These are phyloP conservation scores for Plumapathes pennacea DNA, from an alignment of 92 coral and sea anemone species.

Conservation along the genomic window DNA sequence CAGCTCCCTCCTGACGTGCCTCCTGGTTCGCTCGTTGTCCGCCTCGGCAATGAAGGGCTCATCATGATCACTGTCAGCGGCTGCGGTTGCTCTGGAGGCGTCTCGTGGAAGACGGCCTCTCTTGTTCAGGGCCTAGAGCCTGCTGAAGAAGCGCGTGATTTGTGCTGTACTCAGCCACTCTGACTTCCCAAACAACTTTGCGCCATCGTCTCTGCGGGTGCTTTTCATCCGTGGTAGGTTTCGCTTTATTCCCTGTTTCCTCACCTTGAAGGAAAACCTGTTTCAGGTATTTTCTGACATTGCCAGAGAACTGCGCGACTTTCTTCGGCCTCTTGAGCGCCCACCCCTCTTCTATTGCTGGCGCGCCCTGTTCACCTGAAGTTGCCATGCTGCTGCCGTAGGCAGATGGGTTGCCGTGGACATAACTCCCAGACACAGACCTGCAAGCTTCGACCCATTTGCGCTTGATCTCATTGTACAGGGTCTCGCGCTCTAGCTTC, in stretches of 20 bases:
- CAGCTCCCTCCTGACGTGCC: no score
- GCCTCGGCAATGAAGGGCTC: no score
- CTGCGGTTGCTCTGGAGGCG: no score
- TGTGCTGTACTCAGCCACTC: conserved; percentile 9
- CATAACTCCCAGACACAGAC: background rate
- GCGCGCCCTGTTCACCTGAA: conserved; percentile 1
- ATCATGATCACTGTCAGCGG: no score
- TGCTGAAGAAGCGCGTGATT: conserved; percentile 1
- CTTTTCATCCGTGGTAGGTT: conserved; percentile 15
- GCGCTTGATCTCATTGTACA: no score
- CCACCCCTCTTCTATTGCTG: conserved; percentile 23
- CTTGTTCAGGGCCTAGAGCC: background rate
- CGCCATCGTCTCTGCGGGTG: conserved; percentile 1
- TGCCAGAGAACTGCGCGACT: conserved; percentile 18
- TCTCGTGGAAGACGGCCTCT: conserved; percentile 3
- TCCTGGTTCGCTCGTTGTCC: no score
- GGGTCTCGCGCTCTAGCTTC: conserved; percentile 3
- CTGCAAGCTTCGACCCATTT: no score
- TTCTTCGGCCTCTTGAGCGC: conserved; percentile 26
- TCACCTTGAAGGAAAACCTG: conserved; percentile 29
- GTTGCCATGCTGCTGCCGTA: background rate
- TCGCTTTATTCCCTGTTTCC: conserved; percentile 43
- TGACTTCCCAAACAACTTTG: conserved; percentile 6
- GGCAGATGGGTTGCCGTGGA: background rate
- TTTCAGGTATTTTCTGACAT: conserved; percentile 13